Percentiles rank a stretch among this genome's conserved stretches.
These are phyloP conservation scores for Heliconius cydno DNA, from an alignment of 2,888 invertebrate species.

Conservation along the genomic window DNA sequence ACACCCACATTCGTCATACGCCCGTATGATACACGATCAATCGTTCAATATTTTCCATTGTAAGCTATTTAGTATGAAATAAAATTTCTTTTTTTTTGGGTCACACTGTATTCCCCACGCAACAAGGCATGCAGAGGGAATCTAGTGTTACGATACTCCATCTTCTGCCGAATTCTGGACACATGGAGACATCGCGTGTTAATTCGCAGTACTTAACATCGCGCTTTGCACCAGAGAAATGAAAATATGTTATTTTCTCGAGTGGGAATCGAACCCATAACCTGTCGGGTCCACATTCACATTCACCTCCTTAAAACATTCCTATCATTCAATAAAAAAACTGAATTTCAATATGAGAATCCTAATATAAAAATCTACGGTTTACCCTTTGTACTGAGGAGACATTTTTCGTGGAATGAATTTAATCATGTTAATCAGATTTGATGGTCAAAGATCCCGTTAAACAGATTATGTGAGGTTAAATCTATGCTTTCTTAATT, in stretches of 20 bases:
- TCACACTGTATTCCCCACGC: too few species aligned
- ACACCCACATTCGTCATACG: neutral
- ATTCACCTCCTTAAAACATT: neutral
- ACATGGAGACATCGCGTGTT: too few species aligned
- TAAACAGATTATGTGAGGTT: neutral
- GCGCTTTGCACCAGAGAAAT: too few species aligned
- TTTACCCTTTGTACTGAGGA: conserved; percentile 39
- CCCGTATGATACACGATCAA: neutral
- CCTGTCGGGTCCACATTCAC: too few species aligned
- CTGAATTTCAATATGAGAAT: conserved; percentile 19
- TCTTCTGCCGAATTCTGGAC: too few species aligned
- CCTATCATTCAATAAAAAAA: conserved; percentile 7
- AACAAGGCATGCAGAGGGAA: too few species aligned
- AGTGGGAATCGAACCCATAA: too few species aligned
- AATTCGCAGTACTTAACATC: too few species aligned
- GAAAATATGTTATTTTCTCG: too few species aligned
- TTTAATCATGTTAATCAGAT: conserved; percentile 63
- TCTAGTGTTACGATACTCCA: too few species aligned
- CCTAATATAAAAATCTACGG: conserved; percentile 2
- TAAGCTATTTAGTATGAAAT: too few species aligned
- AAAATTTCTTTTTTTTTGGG: too few species aligned
- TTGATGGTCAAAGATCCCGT: conserved; percentile 11
- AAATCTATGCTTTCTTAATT: neutral
- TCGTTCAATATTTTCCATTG: neutral
- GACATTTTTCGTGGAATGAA: conserved; percentile 52